Evolutionary conservation across 2,888 invertebrate genomes (phyloP).

Genomic region (Crematogaster levior): DNA sequence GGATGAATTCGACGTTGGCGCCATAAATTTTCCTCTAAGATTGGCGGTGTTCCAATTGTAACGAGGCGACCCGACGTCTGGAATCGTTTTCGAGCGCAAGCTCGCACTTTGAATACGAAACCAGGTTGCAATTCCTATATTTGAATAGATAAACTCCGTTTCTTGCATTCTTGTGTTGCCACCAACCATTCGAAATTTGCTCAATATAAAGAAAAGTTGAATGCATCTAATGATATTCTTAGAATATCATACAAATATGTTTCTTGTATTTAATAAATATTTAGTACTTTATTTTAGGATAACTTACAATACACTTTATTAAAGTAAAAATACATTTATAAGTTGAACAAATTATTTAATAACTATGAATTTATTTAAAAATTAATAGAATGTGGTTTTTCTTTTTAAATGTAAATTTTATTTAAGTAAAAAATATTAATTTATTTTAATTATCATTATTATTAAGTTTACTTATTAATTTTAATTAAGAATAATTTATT

Average conservation of each 20-base stretch:
- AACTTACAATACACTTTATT: too few relatives aligned
- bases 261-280: background rate
- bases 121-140: conserved; percentile 54
- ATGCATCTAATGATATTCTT: too few relatives aligned
- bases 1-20: background rate
- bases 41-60: conserved; percentile 66
- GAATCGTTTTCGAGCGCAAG: conserved; percentile 55
- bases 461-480: too few relatives aligned
- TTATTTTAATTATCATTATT: too few relatives aligned
- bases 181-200: background rate
- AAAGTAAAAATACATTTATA: too few relatives aligned
- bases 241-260: background rate
- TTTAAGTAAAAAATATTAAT: too few relatives aligned
- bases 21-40: conserved; percentile 32
- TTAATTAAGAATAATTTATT: background rate
- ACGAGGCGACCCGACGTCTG: conserved; percentile 59
- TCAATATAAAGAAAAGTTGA: background rate
- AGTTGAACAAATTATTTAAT: background rate
- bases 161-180: background rate
- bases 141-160: conserved; percentile 40
- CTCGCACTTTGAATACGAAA: conserved; percentile 60
- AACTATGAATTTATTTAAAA: background rate
- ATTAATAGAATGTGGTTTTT: too few relatives aligned
- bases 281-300: background rate
- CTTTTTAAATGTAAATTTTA: too few relatives aligned